Evolutionary conservation across 2,888 invertebrate species (phyloP).

Genomic region (Atrina japonica): DNA sequence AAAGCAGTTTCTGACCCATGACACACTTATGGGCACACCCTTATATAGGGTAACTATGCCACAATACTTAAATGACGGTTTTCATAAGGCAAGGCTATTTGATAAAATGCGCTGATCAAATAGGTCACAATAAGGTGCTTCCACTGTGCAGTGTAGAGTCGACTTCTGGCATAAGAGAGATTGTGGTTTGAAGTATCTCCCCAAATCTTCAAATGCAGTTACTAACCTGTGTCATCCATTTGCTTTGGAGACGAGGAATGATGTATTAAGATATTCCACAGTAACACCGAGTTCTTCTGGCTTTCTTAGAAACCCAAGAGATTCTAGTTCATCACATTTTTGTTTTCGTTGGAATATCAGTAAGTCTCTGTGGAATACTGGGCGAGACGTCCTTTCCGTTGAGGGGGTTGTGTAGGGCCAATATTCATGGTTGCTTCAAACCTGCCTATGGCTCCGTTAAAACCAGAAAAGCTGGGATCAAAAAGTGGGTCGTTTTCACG

Average conservation of each 20-base stretch:
- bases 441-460: constrained; percentile 57
- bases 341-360: constrained; percentile 44
- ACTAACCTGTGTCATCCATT: constrained; percentile 49
- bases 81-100: constrained; percentile 52
- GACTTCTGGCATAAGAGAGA: constrained; percentile 48
- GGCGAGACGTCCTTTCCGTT: constrained; percentile 58
- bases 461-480: constrained; percentile 29
- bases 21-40: constrained; percentile 63
- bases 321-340: constrained; percentile 56
- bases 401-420: constrained; percentile 57
- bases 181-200: constrained; percentile 57
- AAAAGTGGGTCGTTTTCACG: background rate
- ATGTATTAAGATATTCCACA: too few species aligned
- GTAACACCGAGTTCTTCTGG: too few species aligned
- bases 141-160: constrained; percentile 50
- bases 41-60: constrained; percentile 57
- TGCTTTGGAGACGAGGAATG: constrained; percentile 53
- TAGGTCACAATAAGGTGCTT: constrained; percentile 55
- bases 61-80: constrained; percentile 58
- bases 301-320: constrained; percentile 45
- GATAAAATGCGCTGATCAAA: constrained; percentile 54
- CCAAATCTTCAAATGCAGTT: constrained; percentile 56
- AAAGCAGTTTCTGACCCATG: too few species aligned
- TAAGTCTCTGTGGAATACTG: constrained; percentile 59
- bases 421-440: constrained; percentile 50